Conservation (phyloP, 2,888 invertebrate genomes). For the Ichneumoninae sp. region DNA sequence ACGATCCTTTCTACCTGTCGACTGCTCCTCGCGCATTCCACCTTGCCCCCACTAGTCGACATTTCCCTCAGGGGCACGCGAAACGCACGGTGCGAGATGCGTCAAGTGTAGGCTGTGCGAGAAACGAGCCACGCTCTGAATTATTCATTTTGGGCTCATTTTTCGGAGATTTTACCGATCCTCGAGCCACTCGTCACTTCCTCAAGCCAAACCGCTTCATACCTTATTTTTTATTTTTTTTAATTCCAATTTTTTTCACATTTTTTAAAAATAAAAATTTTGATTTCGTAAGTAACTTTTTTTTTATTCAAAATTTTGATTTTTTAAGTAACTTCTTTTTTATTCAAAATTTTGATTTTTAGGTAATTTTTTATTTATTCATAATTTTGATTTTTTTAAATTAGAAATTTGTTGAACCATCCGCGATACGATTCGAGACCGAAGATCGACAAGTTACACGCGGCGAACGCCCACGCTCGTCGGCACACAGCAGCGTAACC, state of each 20-base stretch:
- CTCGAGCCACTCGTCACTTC: neutral
- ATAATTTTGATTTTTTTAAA: neutral
- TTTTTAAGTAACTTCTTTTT: too few relatives aligned
- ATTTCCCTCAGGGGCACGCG: slow-evolving; percentile 58
- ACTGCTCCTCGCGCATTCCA: slow-evolving; percentile 69
- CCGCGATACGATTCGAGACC: neutral
- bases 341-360: neutral
- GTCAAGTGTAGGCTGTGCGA: slow-evolving; percentile 10
- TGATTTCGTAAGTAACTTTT: too few relatives aligned
- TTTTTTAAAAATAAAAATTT: too few relatives aligned
- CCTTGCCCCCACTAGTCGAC: slow-evolving; percentile 68
- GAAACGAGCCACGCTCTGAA: neutral
- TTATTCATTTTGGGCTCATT: neutral
- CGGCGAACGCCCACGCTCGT: slow-evolving; percentile 37
- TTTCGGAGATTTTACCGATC: neutral
- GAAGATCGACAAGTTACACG: slow-evolving; percentile 23
- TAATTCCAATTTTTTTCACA: neutral
- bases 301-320: neutral
- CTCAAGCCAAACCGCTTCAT: neutral
- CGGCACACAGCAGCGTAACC: slow-evolving; percentile 7
- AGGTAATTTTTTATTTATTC: too few relatives aligned
- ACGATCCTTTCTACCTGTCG: slow-evolving; percentile 70
- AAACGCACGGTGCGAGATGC: slow-evolving; percentile 56
- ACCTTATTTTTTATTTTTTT: too few relatives aligned
- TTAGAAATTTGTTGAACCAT: neutral